phyloP scores from a whole-genome alignment of 2,113 vertebrate genomes.

The Pituophis catenifer region DNA sequence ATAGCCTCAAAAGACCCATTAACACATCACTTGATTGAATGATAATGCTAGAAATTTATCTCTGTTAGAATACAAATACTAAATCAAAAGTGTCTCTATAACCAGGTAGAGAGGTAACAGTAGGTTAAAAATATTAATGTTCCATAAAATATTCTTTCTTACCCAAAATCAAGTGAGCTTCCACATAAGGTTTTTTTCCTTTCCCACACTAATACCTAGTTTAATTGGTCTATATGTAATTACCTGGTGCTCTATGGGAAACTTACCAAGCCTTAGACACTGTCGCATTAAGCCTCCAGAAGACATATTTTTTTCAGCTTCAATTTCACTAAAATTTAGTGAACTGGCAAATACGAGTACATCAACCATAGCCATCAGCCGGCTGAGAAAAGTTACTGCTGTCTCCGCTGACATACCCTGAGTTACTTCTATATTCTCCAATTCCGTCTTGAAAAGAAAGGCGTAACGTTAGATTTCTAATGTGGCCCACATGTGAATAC shows the following conservation, averaged over 20 bases:
- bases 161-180: constrained; percentile 31
- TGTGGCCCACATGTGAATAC: constrained; percentile 16
- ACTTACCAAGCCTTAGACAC: constrained; percentile 93
- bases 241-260: constrained; percentile 32
- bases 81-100: background rate
- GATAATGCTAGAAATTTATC: background rate
- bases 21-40: background rate
- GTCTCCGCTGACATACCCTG: constrained; percentile 98
- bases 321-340: constrained; percentile 97
- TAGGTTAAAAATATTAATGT: background rate
- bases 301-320: constrained; percentile 99
- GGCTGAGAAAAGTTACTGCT: constrained; percentile 91
- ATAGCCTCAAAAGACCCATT: background rate
- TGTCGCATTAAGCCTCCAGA: constrained; percentile 96
- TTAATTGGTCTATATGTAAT: constrained; percentile 40
- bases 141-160: constrained; percentile 12
- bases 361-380: constrained; percentile 97
- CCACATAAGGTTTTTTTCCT: background rate
- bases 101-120: background rate
- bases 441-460: constrained; percentile 81
- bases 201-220: background rate
- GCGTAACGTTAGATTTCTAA: constrained; percentile 55
- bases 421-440: constrained; percentile 93
- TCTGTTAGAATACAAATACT: background rate
- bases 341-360: constrained; percentile 96